Percentiles rank a stretch among this genome's conserved stretches.
Evolutionary conservation across 2,888 invertebrate species (phyloP).

Genomic region (Lycia hirtaria): DNA sequence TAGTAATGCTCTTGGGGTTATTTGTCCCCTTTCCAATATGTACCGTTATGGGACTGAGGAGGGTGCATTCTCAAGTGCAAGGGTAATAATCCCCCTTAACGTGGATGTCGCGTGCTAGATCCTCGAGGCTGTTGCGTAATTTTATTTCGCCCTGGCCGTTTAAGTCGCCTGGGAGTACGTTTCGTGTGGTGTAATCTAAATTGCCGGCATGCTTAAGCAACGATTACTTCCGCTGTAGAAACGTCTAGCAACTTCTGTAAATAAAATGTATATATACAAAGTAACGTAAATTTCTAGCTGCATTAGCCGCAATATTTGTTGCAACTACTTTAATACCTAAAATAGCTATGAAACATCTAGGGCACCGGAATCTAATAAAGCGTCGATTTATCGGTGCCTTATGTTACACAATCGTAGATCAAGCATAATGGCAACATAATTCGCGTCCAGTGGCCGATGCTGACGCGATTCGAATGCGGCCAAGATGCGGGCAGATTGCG

Average conservation of each 20-base stretch:
- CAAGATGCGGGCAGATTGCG: conserved; percentile 71
- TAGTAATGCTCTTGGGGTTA: conserved; percentile 68
- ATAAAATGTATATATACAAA: not conserved
- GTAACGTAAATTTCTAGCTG: conserved; percentile 11
- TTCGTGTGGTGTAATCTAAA: conserved; percentile 59
- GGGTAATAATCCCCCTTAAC: conserved; percentile 75
- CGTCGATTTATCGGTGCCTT: conserved; percentile 60
- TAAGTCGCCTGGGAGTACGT: conserved; percentile 56
- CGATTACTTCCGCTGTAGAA: conserved; percentile 37
- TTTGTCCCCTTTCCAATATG: conserved; percentile 67
- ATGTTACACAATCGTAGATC: conserved; percentile 61
- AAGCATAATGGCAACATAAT: conserved; percentile 72
- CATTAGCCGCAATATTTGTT: not conserved
- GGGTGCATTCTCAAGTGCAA: conserved; percentile 79
- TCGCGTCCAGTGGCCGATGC: conserved; percentile 65
- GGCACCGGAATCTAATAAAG: conserved; percentile 39
- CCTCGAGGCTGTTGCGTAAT: conserved; percentile 66
- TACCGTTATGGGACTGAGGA: conserved; percentile 56
- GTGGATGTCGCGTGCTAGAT: conserved; percentile 66
- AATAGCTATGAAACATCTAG: conserved; percentile 14
- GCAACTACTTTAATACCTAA: conserved; percentile 2
- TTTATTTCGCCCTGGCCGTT: conserved; percentile 62
- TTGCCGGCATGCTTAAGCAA: conserved; percentile 44
- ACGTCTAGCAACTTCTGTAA: conserved; percentile 9
- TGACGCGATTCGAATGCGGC: conserved; percentile 69